These are phyloP conservation scores for Vanessa tameamea DNA, from an alignment of 1,140 invertebrate species.

Conservation along the genomic window DNA sequence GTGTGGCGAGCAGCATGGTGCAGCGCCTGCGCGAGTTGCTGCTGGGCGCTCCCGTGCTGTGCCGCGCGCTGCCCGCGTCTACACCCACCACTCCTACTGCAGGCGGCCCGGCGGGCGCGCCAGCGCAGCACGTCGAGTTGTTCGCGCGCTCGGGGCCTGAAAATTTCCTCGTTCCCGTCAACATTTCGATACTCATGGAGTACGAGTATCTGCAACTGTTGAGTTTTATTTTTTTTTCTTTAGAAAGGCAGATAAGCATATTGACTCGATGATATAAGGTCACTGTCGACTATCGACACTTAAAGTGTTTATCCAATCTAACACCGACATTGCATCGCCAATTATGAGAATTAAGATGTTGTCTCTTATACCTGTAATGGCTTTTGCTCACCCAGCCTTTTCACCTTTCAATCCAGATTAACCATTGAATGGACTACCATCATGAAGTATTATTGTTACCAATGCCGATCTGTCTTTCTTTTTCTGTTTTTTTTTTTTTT, in stretches of 20 bases:
- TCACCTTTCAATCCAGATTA: no score
- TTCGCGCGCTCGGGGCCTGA: slow-evolving; percentile 82
- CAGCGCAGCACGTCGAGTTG: slow-evolving; percentile 81
- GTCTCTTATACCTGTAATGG: no score
- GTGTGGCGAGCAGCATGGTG: slow-evolving; percentile 69
- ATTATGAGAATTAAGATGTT: no score
- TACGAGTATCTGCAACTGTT: slow-evolving; percentile 63
- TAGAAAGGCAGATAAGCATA: background rate
- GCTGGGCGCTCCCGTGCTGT: slow-evolving; percentile 69
- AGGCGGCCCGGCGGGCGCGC: slow-evolving; percentile 3
- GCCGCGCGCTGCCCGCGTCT: slow-evolving; percentile 65
- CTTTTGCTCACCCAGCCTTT: no score
- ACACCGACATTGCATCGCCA: no score
- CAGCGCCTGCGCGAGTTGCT: slow-evolving; percentile 76
- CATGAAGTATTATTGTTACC: no score
- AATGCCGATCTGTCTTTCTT: no score
- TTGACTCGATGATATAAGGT: no score
- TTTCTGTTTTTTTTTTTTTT: no score
- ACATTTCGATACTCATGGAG: slow-evolving; percentile 81
- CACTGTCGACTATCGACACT: no score
- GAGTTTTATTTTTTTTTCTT: slow-evolving; percentile 30
- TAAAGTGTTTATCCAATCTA: no score
- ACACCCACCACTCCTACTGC: slow-evolving; percentile 65
- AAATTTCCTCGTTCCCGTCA: slow-evolving; percentile 83
- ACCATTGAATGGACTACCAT: no score